Base-by-base conservation (phyloP, 2,888 invertebrate genomes). In the Patella depressa region DNA sequence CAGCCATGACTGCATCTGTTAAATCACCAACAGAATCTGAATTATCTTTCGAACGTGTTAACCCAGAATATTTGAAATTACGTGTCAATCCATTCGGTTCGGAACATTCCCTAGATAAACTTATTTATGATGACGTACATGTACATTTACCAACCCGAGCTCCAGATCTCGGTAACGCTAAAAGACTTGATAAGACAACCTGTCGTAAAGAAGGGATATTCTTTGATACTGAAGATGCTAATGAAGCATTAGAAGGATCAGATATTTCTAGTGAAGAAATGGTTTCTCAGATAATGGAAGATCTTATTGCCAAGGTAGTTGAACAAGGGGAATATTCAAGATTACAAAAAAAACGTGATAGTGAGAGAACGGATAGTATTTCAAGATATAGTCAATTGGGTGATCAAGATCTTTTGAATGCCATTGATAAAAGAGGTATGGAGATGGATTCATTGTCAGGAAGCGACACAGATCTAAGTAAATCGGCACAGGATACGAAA, bases 21-120 rank as follows among this genome's bases (percentile, higher is more conserved):
- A 81, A 82, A 17, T 84, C 93, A 1, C 90, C 89, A 29, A 82
- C 87, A 9, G 88, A 92, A 79, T 91, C 93, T 19, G 93, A 94
- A 83, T 91, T 93, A 15, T 93, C 93, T 15, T 91, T 93, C 85
- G 93, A 93, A 53, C 91, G 88, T 72, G 90, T 89, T 19, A 87
- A 89, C 88, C 84, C 93, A 88, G 87, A 93, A 24, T 93, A 94
- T 78, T 94, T 95, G 29, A 94, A 94, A 9, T 93, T 95, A 69
- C 94, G 95, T 77, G 94, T 95, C 71, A 95, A 95, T 87, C 94
- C 94, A 5, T 92, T 95, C 85, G 91, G 90, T n/a, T 91, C 91
- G 0, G 86, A 88, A 74, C 88, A 83, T 75, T 90, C 90, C 9
- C 78, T 89, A 19, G 91, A 91, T 79, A 85, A 82, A 71, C 75